A percentile compares a stretch with the other conserved stretches of the same genome.
Conservation (phyloP, 2,888 invertebrate species). For the Stictocephala bisonia region DNA sequence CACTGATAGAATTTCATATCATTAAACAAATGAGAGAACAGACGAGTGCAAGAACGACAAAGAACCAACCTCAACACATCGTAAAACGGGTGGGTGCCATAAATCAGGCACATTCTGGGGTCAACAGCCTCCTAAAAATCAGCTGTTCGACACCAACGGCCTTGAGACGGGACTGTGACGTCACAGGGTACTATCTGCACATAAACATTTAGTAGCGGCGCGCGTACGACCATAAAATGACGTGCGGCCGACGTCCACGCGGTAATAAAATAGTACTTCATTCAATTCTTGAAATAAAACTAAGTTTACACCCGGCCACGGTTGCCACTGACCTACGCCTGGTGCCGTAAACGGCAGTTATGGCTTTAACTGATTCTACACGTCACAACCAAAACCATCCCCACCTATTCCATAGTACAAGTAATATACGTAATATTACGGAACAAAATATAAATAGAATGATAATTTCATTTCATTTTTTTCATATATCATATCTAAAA, state of each 20-base stretch:
- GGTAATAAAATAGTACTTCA: conserved; percentile 39
- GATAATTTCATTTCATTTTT: too few relatives aligned
- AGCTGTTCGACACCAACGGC: conserved; percentile 37
- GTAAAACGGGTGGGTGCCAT: conserved; percentile 15
- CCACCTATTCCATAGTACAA: too few relatives aligned
- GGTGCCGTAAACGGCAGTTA: conserved; percentile 27
- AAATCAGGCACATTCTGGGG: background rate
- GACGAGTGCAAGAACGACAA: too few relatives aligned
- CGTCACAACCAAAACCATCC: too few relatives aligned
- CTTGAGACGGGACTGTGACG: conserved; percentile 20
- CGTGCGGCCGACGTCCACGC: conserved; percentile 8
- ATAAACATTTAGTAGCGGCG: conserved; percentile 38
- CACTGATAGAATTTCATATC: too few relatives aligned
- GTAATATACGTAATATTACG: too few relatives aligned
- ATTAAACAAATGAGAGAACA: too few relatives aligned
- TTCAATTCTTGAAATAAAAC: conserved; percentile 38
- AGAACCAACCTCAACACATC: background rate
- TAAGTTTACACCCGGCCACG: conserved; percentile 31
- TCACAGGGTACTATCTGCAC: conserved; percentile 25
- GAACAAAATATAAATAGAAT: too few relatives aligned
- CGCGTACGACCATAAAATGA: conserved; percentile 21
- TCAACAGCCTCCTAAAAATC: conserved; percentile 37
- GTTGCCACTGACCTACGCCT: conserved; percentile 36
- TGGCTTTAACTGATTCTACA: too few relatives aligned
- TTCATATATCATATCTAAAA: too few relatives aligned